phyloP scores from a whole-genome alignment of 92 coral and sea anemone genomes.

The Desmophyllum pertusum region DNA sequence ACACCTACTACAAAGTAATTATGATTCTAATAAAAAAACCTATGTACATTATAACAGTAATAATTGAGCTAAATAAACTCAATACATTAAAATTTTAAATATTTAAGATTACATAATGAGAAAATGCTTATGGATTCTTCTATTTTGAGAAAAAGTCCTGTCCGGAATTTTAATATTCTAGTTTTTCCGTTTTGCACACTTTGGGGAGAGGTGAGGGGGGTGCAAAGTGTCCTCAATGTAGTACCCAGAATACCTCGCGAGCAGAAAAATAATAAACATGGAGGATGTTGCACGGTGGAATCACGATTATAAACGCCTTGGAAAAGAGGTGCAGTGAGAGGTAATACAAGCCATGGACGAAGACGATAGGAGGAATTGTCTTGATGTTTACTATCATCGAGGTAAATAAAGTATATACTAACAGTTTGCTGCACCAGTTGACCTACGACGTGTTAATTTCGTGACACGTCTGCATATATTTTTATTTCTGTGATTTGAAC shows the following conservation, averaged over 20 bases:
- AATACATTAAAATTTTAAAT: too few relatives aligned
- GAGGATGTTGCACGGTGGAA: background rate
- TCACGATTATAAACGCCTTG: background rate
- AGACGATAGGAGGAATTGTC: constrained; percentile 19
- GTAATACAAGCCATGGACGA: constrained; percentile 11
- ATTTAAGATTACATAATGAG: too few relatives aligned
- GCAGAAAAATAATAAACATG: constrained; percentile 15
- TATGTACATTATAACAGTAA: too few relatives aligned
- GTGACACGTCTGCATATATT: too few relatives aligned
- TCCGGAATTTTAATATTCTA: background rate
- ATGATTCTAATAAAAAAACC: too few relatives aligned
- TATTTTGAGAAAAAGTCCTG: background rate
- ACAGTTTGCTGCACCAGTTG: too few relatives aligned
- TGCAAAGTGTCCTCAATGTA: background rate
- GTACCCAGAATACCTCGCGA: constrained; percentile 14
- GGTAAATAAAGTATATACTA: background rate
- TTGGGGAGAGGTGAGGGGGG: background rate
- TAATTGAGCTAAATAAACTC: too few relatives aligned
- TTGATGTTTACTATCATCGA: constrained; percentile 24
- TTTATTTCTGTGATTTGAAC: too few relatives aligned
- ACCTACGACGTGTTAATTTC: background rate
- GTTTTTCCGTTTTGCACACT: background rate
- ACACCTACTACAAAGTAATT: too few relatives aligned
- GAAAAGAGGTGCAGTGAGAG: background rate
- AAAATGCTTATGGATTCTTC: too few relatives aligned